These are phyloP conservation scores for Chironomus striatipennis DNA, from an alignment of 1,140 invertebrate species.

Conservation along the genomic window DNA sequence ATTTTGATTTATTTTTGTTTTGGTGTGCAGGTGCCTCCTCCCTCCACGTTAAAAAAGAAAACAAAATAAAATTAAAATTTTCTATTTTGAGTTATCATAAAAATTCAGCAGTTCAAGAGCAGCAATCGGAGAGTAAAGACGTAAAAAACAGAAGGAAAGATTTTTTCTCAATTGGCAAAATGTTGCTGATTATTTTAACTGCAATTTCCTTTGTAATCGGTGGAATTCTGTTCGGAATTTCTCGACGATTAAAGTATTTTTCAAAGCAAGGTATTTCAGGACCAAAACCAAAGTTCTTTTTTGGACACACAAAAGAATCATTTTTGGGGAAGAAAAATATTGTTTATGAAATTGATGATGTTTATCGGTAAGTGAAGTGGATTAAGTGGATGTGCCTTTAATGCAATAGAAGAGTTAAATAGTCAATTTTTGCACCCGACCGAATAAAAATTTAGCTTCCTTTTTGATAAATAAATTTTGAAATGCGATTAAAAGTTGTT, in stretches of 20 bases:
- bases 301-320: background rate
- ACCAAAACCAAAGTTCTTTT: background rate
- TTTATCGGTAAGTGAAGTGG: conserved; percentile 31
- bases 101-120: background rate
- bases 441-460: no score
- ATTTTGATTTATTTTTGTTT: no score
- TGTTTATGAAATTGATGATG: conserved; percentile 31
- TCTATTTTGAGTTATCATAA: background rate
- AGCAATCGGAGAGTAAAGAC: background rate
- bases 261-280: background rate
- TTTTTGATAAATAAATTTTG: no score
- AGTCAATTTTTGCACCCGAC: no score
- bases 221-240: background rate
- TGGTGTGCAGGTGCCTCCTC: no score
- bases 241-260: background rate
- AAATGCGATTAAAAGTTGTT: no score
- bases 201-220: background rate
- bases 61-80: background rate
- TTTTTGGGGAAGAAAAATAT: conserved; percentile 28
- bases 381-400: no score
- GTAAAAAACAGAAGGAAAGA: background rate
- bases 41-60: background rate
- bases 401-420: no score
- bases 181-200: background rate
- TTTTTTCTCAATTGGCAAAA: no score